Base-by-base conservation (phyloP, 1,140 invertebrate genomes). In the Platyscapa corneri region DNA sequence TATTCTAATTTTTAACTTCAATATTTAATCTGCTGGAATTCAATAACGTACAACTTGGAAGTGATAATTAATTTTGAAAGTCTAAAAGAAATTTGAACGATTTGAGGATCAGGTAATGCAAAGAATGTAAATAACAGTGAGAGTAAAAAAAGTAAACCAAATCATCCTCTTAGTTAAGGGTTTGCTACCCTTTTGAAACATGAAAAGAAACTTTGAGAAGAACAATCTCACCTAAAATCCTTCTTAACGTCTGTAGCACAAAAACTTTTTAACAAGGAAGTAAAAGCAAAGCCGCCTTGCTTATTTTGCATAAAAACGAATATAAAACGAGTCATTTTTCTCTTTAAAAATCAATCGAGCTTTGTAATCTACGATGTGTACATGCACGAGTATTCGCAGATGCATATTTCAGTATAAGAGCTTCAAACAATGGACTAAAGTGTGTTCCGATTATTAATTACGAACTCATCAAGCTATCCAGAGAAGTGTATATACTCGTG, bases 191-290 rank as follows among this genome's bases (percentile, higher is more conserved):
- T 75, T 49, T 60, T n/a, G 27, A n/a, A 32, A 56, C 75, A 16
- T 39, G 74, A 78, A 64, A 78, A 72, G 65, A 64, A 87, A 87
- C 76, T 79, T 87, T 30, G 56, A 34, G 37, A 84, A 70, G 77
- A 88, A 87, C 87, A 87, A 88, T 87, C 83, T 87, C 67, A 77
- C 78, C 81, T 84, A 65, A 72, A 87, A 88, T 88, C 65, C 81
- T 76, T 82, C 85, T 86, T 83, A 89, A 82, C 84, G 75, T 74
- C 49, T 64, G 3, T 16, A 30, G 74, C 80, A 77, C 42, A 78
- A 84, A 83, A 89, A 89, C 34, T 87, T 88, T 89, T 86, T 70
- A 87, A 88, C 76, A 83, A 83, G 85, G 72, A 86, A 86, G 81
- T 78, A 79, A 87, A 81, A 70, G 46, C 77, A 64, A 81, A 79